Percentiles rank a stretch among this genome's conserved stretches.
phyloP scores from a whole-genome alignment of 2,888 invertebrate genomes.

The Plebejus anna region DNA sequence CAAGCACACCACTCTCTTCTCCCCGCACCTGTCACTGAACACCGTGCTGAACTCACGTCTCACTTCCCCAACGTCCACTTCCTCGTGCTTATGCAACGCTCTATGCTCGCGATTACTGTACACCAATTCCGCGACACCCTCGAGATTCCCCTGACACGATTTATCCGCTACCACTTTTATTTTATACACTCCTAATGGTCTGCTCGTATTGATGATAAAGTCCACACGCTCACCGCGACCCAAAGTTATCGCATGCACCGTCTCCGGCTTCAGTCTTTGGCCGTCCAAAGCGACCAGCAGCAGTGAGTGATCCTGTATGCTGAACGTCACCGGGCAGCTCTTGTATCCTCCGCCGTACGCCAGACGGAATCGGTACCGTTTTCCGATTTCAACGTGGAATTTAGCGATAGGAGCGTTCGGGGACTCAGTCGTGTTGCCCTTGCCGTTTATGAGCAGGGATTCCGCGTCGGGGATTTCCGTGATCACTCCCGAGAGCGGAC shows the following conservation, averaged over 20 bases:
- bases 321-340: slow-evolving; percentile 84
- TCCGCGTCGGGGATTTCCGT: slow-evolving; percentile 65
- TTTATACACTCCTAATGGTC: slow-evolving; percentile 79
- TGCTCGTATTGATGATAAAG: slow-evolving; percentile 84
- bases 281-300: slow-evolving; percentile 86
- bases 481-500: slow-evolving; percentile 67
- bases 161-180: slow-evolving; percentile 78
- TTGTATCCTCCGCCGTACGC: slow-evolving; percentile 83
- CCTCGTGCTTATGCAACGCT: slow-evolving; percentile 59
- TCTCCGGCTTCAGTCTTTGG: slow-evolving; percentile 79
- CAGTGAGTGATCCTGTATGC: slow-evolving; percentile 82
- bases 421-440: slow-evolving; percentile 68
- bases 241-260: slow-evolving; percentile 78
- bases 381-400: slow-evolving; percentile 79
- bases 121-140: slow-evolving; percentile 77
- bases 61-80: slow-evolving; percentile 44
- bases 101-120: slow-evolving; percentile 53
- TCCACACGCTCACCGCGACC: slow-evolving; percentile 88
- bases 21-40: slow-evolving; percentile 65
- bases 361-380: slow-evolving; percentile 83
- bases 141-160: slow-evolving; percentile 68
- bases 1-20: slow-evolving; percentile 77
- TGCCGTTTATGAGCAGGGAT: slow-evolving; percentile 83
- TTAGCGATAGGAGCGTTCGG: slow-evolving; percentile 61
- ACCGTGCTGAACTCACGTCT: slow-evolving; percentile 65